Percentiles rank a stretch among this genome's conserved stretches.
Evolutionary conservation across 2,888 invertebrate species (phyloP).

Genomic region (Stenotaenia linearis): DNA sequence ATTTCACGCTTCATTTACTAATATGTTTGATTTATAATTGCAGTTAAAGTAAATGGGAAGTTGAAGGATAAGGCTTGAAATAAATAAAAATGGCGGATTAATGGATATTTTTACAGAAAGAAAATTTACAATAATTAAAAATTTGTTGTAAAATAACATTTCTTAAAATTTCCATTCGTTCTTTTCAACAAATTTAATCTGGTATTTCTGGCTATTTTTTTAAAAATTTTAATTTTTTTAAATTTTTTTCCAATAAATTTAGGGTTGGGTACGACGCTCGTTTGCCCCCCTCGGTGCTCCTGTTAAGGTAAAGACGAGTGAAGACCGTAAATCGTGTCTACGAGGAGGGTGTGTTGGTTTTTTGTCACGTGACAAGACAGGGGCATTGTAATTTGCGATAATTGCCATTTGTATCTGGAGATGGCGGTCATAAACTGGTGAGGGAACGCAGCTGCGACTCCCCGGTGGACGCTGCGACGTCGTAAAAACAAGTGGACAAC

Average conservation of each 20-base stretch:
- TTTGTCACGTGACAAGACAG: conserved; percentile 20
- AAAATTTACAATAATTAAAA: no score
- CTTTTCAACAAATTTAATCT: no score
- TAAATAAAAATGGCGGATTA: neutral
- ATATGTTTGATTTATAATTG: neutral
- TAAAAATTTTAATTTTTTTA: no score
- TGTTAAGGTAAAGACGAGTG: no score
- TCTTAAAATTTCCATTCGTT: no score
- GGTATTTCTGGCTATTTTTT: no score
- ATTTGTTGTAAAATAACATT: no score
- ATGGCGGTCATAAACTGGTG: neutral
- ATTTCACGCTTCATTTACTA: conserved; percentile 23
- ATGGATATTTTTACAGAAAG: neutral
- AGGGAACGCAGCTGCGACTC: conserved; percentile 21
- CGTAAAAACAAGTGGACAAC: conserved; percentile 17
- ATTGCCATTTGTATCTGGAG: conserved; percentile 24
- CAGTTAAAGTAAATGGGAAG: no score
- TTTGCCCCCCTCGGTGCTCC: no score
- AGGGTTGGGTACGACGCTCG: no score
- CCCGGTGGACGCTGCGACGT: conserved; percentile 8
- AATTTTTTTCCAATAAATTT: no score
- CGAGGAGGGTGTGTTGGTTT: neutral
- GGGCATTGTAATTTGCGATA: conserved; percentile 22
- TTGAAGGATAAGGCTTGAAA: neutral
- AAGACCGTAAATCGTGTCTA: neutral